These are phyloP conservation scores for Octonoba sinensis DNA, from an alignment of 2,888 invertebrate genomes.

Conservation along the genomic window DNA sequence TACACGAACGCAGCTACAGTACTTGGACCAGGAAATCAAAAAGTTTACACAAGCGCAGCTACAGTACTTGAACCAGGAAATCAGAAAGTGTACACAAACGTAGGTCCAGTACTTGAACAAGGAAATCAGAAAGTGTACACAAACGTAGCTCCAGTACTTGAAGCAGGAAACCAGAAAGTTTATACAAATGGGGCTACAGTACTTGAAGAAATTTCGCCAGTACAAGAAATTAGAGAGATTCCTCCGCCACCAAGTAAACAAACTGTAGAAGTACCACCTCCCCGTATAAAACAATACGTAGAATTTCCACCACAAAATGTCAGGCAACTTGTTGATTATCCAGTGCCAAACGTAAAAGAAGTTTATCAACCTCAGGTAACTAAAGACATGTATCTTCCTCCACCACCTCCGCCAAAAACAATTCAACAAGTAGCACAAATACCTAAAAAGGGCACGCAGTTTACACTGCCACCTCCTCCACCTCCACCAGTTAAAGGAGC, in stretches of 20 bases:
- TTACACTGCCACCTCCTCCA: slow-evolving; percentile 5
- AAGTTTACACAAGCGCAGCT: too few relatives aligned
- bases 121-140: too few relatives aligned
- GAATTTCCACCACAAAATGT: slow-evolving; percentile 25
- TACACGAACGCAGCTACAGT: not conserved
- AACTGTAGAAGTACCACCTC: slow-evolving; percentile 16
- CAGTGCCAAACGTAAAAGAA: too few relatives aligned
- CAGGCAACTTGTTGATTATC: slow-evolving; percentile 1
- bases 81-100: too few relatives aligned
- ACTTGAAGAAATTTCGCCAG: too few relatives aligned
- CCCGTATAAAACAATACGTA: slow-evolving; percentile 18
- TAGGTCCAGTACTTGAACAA: too few relatives aligned
- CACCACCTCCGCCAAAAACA: slow-evolving; percentile 7
- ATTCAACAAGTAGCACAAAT: not conserved
- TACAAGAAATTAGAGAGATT: too few relatives aligned
- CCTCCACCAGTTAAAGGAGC: slow-evolving; percentile 5
- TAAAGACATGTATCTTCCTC: not conserved
- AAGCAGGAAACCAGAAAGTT: too few relatives aligned
- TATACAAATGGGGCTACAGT: too few relatives aligned
- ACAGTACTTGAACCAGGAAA: too few relatives aligned
- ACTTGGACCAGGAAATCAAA: not conserved
- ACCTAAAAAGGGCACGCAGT: not conserved
- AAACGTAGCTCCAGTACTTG: too few relatives aligned
- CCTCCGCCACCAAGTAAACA: slow-evolving; percentile 23
- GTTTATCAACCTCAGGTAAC: not conserved